Percentiles rank a stretch among this genome's conserved stretches.
Evolutionary conservation across 2,113 vertebrate species (phyloP).

Genomic region (Anolis sagrei): DNA sequence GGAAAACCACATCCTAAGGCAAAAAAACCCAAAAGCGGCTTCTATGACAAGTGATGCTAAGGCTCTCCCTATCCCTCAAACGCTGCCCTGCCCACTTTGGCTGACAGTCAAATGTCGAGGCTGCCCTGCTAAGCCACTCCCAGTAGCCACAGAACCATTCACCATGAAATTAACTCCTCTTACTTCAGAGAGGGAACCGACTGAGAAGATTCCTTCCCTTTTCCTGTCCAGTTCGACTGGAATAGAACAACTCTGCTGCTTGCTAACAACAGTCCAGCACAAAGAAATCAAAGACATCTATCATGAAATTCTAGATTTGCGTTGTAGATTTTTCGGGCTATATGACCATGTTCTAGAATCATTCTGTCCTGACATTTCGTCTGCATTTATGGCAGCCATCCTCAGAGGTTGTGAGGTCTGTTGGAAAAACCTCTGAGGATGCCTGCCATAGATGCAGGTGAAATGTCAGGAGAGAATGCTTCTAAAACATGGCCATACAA

Average conservation of each 20-base stretch:
- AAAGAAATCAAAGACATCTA: neutral
- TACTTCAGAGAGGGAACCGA: neutral
- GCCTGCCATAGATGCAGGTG: too few species aligned
- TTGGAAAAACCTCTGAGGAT: too few species aligned
- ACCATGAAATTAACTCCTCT: neutral
- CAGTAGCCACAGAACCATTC: conserved; percentile 10
- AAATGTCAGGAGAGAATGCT: too few species aligned
- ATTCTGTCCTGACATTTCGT: too few species aligned
- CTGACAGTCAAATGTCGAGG: neutral
- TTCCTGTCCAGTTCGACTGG: neutral
- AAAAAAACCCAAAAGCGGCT: neutral
- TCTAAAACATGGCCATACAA: too few species aligned
- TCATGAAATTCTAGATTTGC: neutral
- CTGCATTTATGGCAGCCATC: too few species aligned
- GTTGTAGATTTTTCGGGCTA: too few species aligned
- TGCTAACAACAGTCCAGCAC: neutral
- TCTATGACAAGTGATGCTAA: neutral
- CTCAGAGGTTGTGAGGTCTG: too few species aligned
- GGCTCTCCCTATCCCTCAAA: neutral
- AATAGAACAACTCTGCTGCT: neutral
- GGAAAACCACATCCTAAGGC: neutral
- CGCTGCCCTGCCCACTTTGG: neutral
- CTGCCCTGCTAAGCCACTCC: neutral
- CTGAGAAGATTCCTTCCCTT: neutral
- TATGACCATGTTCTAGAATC: too few species aligned